Base-by-base conservation (phyloP, 2,888 invertebrate species). In the Leptogaster cylindrica region DNA sequence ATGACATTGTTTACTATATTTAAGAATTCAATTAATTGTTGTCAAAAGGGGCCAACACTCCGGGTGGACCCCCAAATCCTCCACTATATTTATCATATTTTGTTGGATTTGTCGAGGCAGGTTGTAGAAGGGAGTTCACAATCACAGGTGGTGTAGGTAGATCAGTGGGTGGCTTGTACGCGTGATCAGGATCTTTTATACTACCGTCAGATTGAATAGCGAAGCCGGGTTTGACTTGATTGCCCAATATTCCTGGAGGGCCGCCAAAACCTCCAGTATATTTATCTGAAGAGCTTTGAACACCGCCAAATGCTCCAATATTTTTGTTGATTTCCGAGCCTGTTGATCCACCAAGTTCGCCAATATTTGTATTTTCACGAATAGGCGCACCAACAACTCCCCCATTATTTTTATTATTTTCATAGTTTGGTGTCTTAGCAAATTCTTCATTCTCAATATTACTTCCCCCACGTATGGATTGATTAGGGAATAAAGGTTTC, bases 11-110 rank as follows among this genome's bases (percentile, higher is more conserved):
- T n/a, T n/a, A n/a, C n/a, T n/a, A n/a, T n/a, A n/a, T n/a, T n/a
- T n/a, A n/a, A n/a, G n/a, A n/a, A n/a, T n/a, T n/a, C n/a, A n/a
- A n/a, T n/a, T n/a, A 69, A 23, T 41, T 73, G 71, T 77, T 79
- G 70, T 80, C 80, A 68, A 75, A 81, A 31, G 80, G 81, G 14
- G 72, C 72, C 10, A 81, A 74, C 33, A 81, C 68, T 10, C 81
- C 81, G 4, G 81, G 80, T 6, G 81, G 79, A 7, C 80, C 81
- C 2, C 81, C 81, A 55, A 81, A 81, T 28, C 77, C 75, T 2
- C 74, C 78, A 1, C 72, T 74, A 65, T 76, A 77, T 52, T 74
- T 74, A 10, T 71, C 72, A 10, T 33, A 12, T 27, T 20, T 44
- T 16, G 36, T 4, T 20, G 27, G 2, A 25, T 50, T 18, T 51